Percentiles rank a stretch among this genome's conserved stretches.
phyloP scores from a whole-genome alignment of 2,113 vertebrate species.

The Azemiops feae region DNA sequence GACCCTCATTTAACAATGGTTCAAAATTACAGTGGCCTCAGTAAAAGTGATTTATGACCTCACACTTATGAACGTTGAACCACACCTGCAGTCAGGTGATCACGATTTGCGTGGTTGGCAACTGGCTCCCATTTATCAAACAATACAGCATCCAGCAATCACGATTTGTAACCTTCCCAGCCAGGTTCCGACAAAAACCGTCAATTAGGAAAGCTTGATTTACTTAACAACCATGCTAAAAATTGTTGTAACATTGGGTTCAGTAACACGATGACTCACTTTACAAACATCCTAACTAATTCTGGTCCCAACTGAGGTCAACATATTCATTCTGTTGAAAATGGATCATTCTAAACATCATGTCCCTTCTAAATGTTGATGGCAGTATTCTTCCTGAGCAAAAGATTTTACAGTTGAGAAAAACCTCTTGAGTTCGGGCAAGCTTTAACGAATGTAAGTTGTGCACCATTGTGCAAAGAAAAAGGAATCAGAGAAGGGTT shows the following conservation, averaged over 20 bases:
- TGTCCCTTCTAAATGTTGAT: neutral
- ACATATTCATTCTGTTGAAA: neutral
- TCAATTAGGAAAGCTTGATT: neutral
- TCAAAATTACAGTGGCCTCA: neutral
- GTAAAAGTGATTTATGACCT: neutral
- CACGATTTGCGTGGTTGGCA: neutral
- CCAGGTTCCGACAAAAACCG: neutral
- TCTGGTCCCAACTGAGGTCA: neutral
- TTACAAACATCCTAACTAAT: neutral
- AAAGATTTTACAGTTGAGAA: neutral
- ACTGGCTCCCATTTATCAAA: neutral
- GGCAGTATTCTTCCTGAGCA: neutral
- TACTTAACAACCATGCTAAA: neutral
- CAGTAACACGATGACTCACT: neutral
- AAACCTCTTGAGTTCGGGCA: neutral
- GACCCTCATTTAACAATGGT: neutral
- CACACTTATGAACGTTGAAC: neutral
- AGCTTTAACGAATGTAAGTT: neutral
- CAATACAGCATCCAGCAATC: neutral
- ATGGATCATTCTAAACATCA: neutral
- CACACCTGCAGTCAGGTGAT: neutral
- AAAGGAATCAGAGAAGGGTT: neutral
- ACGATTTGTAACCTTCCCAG: neutral
- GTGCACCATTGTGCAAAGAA: neutral
- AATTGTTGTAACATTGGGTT: neutral